phyloP scores from a whole-genome alignment of 2,113 vertebrate species.

The Macrotis lagotis region DNA sequence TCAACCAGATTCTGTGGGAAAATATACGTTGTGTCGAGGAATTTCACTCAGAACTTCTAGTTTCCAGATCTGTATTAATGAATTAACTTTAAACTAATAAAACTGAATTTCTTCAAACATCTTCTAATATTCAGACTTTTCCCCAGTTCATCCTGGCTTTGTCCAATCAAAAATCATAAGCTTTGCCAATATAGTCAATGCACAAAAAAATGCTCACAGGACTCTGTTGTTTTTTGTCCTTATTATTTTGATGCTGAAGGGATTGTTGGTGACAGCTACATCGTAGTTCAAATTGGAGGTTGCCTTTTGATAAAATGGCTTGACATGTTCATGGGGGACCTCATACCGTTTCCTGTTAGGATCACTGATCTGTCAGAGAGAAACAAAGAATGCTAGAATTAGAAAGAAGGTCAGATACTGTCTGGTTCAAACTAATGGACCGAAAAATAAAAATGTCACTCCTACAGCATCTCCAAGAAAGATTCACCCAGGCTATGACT shows the following conservation, averaged over 20 bases:
- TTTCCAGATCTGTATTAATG: neutral
- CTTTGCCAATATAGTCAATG: neutral
- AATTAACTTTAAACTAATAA: neutral
- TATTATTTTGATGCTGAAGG: constrained; percentile 68
- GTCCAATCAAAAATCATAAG: neutral
- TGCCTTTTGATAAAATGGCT: neutral
- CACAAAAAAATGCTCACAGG: constrained; percentile 66
- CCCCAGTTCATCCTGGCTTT: neutral
- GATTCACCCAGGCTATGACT: neutral
- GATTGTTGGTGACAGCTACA: neutral
- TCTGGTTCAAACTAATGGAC: neutral
- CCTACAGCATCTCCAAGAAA: neutral
- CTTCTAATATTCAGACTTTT: constrained; percentile 26
- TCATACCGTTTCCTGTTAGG: constrained; percentile 45
- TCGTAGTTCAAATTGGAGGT: constrained; percentile 25
- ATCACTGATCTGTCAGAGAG: constrained; percentile 66
- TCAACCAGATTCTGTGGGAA: neutral
- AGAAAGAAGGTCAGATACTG: neutral
- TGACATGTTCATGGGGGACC: constrained; percentile 50
- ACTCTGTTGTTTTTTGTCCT: constrained; percentile 62
- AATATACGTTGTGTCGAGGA: neutral
- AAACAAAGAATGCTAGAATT: constrained; percentile 7
- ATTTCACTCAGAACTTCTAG: neutral
- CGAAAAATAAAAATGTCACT: neutral
- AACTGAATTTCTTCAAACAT: neutral